Evolutionary conservation across 64 coral and sea anemone genomes (phyloP).

Genomic region (Astreopora myriophthalma): DNA sequence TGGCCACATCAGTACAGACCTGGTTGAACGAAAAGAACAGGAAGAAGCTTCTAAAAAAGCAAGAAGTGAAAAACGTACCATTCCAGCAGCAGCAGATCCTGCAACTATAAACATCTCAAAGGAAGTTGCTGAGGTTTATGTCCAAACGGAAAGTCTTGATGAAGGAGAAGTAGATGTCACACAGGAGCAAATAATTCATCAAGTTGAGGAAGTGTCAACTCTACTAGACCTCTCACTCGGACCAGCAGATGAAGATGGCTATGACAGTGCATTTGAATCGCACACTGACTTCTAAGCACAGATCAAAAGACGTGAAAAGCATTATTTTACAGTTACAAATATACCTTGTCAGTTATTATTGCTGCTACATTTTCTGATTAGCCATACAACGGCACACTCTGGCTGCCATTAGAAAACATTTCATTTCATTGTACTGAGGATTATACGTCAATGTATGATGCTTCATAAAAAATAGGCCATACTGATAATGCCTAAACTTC

Average conservation of each 20-base stretch:
- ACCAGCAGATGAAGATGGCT: constrained; percentile 25
- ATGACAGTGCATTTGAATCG: constrained; percentile 30
- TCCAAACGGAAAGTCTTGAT: not conserved
- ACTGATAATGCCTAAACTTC: not conserved
- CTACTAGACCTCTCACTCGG: constrained; percentile 50
- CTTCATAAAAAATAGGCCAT: no score
- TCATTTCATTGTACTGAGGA: no score
- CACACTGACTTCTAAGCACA: constrained; percentile 40
- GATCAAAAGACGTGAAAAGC: no score
- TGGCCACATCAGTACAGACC: constrained; percentile 42
- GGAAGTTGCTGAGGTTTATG: constrained; percentile 36
- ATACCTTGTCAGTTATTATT: not conserved
- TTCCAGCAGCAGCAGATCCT: not conserved
- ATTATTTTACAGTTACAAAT: not conserved
- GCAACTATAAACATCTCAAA: constrained; percentile 11
- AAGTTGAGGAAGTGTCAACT: constrained; percentile 67
- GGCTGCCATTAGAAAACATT: not conserved
- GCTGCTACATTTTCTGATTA: not conserved
- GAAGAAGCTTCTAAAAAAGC: constrained; percentile 44
- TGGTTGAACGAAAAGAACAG: constrained; percentile 51
- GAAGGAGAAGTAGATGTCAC: not conserved
- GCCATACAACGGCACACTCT: not conserved
- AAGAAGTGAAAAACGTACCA: not conserved
- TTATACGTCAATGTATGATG: no score
- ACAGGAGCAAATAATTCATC: not conserved